Evolutionary conservation across 2,113 vertebrate genomes (phyloP).

Genomic region (Ctenodactylus gundi): DNA sequence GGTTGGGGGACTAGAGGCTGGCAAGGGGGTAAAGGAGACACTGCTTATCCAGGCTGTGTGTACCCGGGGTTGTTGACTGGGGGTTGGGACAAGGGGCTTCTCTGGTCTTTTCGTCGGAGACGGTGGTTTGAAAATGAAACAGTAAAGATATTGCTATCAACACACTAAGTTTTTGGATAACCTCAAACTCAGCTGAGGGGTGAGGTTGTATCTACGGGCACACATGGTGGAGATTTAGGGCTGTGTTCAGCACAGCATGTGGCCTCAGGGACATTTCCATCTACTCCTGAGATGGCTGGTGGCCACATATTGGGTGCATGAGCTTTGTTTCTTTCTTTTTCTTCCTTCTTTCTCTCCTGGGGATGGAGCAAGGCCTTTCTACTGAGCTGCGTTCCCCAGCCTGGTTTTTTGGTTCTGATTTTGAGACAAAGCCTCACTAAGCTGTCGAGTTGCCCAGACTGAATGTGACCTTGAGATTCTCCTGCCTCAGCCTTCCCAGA

Average conservation of each 20-base stretch:
- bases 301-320: neutral
- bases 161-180: neutral
- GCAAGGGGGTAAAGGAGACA: accelerated
- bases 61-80: accelerated
- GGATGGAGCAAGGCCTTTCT: too few species aligned
- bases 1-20: accelerated
- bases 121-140: neutral
- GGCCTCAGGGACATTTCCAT: neutral
- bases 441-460: too few species aligned
- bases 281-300: neutral
- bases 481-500: too few species aligned
- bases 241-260: neutral
- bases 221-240: neutral
- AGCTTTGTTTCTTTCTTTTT: too few species aligned
- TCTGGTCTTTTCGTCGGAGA: neutral
- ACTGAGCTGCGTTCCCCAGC: too few species aligned
- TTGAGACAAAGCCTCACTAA: too few species aligned
- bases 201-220: accelerated
- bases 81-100: neutral
- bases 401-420: too few species aligned
- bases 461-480: too few species aligned
- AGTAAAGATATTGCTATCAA: neutral
- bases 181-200: neutral
- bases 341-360: too few species aligned
- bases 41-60: neutral